Percentiles rank a stretch among this genome's conserved stretches.
Conservation (phyloP, 1,140 invertebrate species). For the Aphis gossypii region DNA sequence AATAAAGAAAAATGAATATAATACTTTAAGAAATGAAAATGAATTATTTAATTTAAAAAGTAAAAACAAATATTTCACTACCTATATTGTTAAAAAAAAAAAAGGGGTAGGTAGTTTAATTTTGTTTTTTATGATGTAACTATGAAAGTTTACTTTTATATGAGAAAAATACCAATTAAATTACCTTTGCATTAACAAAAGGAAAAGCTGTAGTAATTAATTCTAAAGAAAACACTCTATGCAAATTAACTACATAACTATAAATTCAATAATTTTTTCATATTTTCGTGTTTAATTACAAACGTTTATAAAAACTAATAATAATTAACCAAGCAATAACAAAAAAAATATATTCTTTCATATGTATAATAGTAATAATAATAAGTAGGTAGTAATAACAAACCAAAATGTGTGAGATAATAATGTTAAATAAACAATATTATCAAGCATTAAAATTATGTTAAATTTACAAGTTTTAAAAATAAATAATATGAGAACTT, state of each 20-base stretch:
- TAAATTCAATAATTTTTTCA: neutral
- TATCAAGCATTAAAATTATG: neutral
- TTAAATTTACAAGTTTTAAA: neutral
- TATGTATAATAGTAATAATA: neutral
- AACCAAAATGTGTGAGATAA: neutral
- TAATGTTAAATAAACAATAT: neutral
- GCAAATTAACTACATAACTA: conserved; percentile 1
- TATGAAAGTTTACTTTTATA: conserved; percentile 22
- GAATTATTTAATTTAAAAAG: conserved; percentile 14
- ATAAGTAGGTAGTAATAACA: neutral
- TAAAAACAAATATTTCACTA: neutral
- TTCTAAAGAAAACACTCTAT: conserved; percentile 36
- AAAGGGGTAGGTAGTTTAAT: neutral
- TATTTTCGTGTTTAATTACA: neutral
- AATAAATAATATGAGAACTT: neutral
- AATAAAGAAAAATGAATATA: neutral
- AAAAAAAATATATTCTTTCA: neutral
- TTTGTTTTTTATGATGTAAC: conserved; percentile 28
- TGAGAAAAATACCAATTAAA: neutral
- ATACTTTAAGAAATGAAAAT: neutral
- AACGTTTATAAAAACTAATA: neutral
- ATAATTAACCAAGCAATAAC: neutral
- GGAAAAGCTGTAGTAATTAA: conserved; percentile 4
- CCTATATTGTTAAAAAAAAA: conserved; percentile 19
- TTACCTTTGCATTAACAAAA: neutral